phyloP scores from a whole-genome alignment of 2,113 vertebrate species.

The Camarhynchus parvulus region DNA sequence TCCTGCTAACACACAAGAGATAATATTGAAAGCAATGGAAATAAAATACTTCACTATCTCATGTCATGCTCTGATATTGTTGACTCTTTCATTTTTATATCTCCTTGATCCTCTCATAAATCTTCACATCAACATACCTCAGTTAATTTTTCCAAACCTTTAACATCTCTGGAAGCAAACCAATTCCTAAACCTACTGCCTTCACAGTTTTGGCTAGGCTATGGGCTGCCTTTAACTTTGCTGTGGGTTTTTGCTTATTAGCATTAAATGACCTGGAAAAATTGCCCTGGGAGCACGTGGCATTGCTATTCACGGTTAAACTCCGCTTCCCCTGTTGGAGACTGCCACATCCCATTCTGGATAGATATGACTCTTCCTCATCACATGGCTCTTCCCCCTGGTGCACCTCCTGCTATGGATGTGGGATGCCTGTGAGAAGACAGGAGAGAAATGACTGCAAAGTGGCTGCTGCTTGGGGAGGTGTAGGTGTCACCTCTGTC shows the following conservation, averaged over 20 bases:
- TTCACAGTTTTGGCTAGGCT: background rate
- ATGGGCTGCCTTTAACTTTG: background rate
- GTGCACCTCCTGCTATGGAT: accelerated
- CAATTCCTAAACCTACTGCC: background rate
- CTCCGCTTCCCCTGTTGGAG: background rate
- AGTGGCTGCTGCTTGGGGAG: background rate
- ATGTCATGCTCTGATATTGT: background rate
- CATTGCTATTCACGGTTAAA: background rate
- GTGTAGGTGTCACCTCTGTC: background rate
- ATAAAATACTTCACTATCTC: slow-evolving; percentile 38
- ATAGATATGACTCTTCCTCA: background rate
- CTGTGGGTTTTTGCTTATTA: background rate
- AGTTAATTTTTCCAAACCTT: slow-evolving; percentile 40
- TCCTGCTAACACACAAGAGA: slow-evolving; percentile 31
- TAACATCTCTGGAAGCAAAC: background rate
- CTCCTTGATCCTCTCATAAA: background rate
- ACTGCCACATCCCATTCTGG: background rate
- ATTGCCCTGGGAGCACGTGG: background rate
- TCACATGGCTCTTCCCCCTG: background rate
- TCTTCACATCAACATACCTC: background rate
- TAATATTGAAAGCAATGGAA: slow-evolving; percentile 35
- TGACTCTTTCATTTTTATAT: slow-evolving; percentile 12
- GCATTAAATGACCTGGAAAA: background rate
- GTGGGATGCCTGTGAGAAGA: background rate
- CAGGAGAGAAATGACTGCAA: background rate